Percentiles rank a stretch among this genome's conserved stretches.
Conservation (phyloP, 2,113 vertebrate species). For the Mesocricetus auratus region DNA sequence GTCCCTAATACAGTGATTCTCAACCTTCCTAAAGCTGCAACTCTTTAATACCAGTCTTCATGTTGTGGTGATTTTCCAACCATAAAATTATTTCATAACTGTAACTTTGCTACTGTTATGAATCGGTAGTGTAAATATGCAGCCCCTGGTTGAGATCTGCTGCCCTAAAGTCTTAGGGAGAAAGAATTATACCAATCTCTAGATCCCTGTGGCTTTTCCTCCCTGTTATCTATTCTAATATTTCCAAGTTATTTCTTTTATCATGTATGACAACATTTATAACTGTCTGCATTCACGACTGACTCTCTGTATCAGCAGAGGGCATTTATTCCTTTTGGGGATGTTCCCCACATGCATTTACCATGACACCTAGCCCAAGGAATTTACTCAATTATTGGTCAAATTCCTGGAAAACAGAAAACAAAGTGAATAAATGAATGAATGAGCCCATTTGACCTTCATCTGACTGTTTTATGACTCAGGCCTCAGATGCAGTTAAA, state of each 20-base stretch:
- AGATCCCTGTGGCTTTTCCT: background rate
- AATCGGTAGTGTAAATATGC: background rate
- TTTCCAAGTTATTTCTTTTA: background rate
- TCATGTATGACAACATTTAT: background rate
- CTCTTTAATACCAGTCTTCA: background rate
- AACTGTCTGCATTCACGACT: background rate
- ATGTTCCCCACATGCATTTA: background rate
- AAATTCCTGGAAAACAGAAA: background rate
- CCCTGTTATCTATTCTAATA: background rate
- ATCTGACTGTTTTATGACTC: background rate
- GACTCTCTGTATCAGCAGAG: background rate
- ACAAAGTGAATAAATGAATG: background rate
- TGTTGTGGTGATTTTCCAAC: background rate
- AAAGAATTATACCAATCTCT: background rate
- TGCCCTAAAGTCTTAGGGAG: background rate
- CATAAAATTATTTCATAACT: background rate
- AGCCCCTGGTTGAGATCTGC: background rate
- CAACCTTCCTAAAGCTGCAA: background rate
- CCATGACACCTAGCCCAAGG: background rate
- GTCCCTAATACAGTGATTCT: background rate
- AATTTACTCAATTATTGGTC: background rate
- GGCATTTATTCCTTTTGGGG: background rate
- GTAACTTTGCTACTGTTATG: background rate
- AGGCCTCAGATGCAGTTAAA: background rate
- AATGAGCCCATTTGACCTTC: background rate